Conservation (phyloP, 1,140 invertebrate species). For the Aphelenchoides besseyi region DNA sequence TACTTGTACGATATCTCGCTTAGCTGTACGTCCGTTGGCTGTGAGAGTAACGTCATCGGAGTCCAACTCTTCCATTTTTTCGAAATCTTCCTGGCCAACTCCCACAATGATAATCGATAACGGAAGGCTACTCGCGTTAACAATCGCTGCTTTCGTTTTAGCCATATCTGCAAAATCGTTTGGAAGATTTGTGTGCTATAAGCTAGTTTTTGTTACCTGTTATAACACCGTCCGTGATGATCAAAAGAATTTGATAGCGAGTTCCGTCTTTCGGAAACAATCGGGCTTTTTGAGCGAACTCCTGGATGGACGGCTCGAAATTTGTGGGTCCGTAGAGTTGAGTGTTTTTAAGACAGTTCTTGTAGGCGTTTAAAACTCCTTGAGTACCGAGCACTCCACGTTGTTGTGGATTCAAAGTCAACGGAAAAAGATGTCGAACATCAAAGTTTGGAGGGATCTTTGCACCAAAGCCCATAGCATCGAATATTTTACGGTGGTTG, state of each 20-base stretch:
- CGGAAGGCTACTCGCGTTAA: conserved; percentile 32
- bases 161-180: too few species aligned
- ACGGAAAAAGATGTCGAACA: conserved; percentile 47
- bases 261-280: conserved; percentile 64
- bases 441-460: conserved; percentile 34
- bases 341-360: conserved; percentile 65
- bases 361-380: conserved; percentile 63
- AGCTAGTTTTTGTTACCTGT: conserved; percentile 63
- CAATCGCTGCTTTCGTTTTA: conserved; percentile 67
- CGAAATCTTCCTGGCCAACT: conserved; percentile 46
- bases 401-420: conserved; percentile 67
- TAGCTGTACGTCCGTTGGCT: conserved; percentile 29
- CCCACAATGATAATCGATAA: conserved; percentile 49
- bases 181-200: too few species aligned
- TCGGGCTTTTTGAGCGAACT: conserved; percentile 64
- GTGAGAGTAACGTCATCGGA: conserved; percentile 26
- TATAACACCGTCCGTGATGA: conserved; percentile 72
- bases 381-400: conserved; percentile 67
- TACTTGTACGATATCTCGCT: conserved; percentile 38
- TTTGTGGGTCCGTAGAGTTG: conserved; percentile 71
- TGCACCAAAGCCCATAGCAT: conserved; percentile 57
- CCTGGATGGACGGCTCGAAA: conserved; percentile 70
- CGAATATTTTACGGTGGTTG: conserved; percentile 61
- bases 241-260: conserved; percentile 66
- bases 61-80: conserved; percentile 48